phyloP scores from a whole-genome alignment of 2,888 invertebrate genomes.

The Mamestra brassicae region DNA sequence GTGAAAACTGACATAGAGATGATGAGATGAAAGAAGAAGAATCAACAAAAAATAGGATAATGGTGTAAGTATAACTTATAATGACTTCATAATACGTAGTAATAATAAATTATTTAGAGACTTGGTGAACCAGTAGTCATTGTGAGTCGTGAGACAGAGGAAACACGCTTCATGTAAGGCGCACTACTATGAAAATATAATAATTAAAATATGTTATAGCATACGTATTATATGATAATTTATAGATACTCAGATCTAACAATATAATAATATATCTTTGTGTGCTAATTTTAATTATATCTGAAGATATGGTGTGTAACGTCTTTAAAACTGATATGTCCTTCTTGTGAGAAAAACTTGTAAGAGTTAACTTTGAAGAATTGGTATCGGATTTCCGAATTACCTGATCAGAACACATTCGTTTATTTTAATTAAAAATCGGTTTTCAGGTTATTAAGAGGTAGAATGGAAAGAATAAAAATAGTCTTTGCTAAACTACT shows the following conservation, averaged over 20 bases:
- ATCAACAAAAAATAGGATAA: background rate
- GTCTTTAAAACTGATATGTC: background rate
- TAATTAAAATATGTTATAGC: constrained; percentile 43
- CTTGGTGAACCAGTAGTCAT: background rate
- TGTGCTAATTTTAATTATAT: constrained; percentile 48
- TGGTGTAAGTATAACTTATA: background rate
- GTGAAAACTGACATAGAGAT: too few relatives aligned
- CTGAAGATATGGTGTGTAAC: background rate
- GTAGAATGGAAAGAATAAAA: too few relatives aligned
- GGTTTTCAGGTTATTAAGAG: too few relatives aligned
- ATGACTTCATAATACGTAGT: background rate
- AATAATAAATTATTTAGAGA: background rate
- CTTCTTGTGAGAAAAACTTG: background rate
- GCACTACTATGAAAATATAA: constrained; percentile 32
- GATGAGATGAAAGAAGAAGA: too few relatives aligned
- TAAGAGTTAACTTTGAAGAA: background rate
- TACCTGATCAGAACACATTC: background rate
- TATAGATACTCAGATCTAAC: constrained; percentile 16
- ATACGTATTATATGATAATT: constrained; percentile 59
- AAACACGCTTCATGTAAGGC: constrained; percentile 20
- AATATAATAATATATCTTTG: constrained; percentile 33
- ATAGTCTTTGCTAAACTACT: background rate
- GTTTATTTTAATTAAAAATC: too few relatives aligned
- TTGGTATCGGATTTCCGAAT: background rate
- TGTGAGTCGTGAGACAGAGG: constrained; percentile 9